These are phyloP conservation scores for Sebastes paucispinis DNA, from an alignment of 2,797 vertebrate species.

Conservation along the genomic window DNA sequence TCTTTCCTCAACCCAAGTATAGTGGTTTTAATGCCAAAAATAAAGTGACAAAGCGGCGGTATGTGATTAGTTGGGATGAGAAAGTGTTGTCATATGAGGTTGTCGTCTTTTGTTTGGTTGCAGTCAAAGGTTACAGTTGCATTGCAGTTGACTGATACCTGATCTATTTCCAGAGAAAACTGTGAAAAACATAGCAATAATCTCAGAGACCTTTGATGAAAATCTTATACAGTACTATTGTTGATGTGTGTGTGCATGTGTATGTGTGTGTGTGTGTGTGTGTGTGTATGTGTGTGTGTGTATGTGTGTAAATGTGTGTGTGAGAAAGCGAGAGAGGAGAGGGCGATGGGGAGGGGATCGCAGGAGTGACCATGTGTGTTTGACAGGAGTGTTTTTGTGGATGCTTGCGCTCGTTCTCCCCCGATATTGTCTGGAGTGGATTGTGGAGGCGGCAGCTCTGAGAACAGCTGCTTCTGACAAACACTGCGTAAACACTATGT, in stretches of 20 bases:
- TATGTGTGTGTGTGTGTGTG: neutral
- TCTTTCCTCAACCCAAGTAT: too few species aligned
- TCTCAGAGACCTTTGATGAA: conserved; percentile 6
- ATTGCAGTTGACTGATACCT: neutral
- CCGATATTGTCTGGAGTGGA: conserved; percentile 69
- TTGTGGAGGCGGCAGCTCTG: conserved; percentile 64
- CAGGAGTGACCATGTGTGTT: conserved; percentile 72
- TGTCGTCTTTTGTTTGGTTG: neutral
- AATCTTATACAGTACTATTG: conserved; percentile 17
- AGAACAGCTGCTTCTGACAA: conserved; percentile 77
- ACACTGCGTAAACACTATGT: conserved; percentile 58
- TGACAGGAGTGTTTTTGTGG: conserved; percentile 71
- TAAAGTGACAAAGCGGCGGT: too few species aligned
- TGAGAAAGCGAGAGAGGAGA: neutral
- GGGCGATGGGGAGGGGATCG: conserved; percentile 1
- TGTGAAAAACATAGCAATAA: neutral
- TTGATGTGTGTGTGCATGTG: neutral
- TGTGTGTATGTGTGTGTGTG: neutral
- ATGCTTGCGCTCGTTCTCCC: conserved; percentile 54
- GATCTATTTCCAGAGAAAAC: conserved; percentile 16
- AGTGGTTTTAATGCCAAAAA: too few species aligned
- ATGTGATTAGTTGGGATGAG: too few species aligned
- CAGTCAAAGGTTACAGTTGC: neutral
- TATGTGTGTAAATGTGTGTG: neutral
- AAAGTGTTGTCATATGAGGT: neutral